Conservation (phyloP, 1,140 invertebrate species). For the Oreohelix idahoensis region DNA sequence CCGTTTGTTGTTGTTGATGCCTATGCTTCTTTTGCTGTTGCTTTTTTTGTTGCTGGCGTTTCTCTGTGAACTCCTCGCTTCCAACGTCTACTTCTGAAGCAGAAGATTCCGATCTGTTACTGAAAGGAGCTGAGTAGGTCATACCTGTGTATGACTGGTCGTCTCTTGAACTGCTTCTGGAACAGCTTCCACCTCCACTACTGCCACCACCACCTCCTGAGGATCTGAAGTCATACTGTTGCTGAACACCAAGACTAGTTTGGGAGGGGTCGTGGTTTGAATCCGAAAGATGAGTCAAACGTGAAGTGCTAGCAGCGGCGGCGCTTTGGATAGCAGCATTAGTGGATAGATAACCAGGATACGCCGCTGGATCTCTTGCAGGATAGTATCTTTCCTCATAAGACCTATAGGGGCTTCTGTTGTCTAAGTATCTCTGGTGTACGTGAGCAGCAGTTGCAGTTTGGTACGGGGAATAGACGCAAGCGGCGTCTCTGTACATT, state of each 20-base stretch:
- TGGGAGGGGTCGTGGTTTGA: conserved; percentile 7
- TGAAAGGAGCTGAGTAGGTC: conserved; percentile 57
- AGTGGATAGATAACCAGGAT: conserved; percentile 55
- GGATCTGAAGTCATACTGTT: neutral
- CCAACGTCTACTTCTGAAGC: conserved; percentile 68
- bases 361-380: conserved; percentile 52
- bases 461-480: conserved; percentile 49
- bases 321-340: conserved; percentile 49
- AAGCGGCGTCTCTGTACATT: conserved; percentile 52
- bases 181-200: conserved; percentile 45
- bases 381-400: conserved; percentile 61
- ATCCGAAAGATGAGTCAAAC: conserved; percentile 42
- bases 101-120: conserved; percentile 69
- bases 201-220: neutral
- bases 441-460: conserved; percentile 27
- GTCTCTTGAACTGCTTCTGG: conserved; percentile 59
- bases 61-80: conserved; percentile 63
- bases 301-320: conserved; percentile 40
- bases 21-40: conserved; percentile 35
- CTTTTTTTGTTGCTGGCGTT: conserved; percentile 41
- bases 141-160: conserved; percentile 43
- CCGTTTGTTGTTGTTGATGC: neutral
- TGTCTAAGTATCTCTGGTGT: conserved; percentile 55
- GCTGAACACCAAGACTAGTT: conserved; percentile 34
- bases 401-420: conserved; percentile 47